Base-by-base conservation (phyloP, 1,140 invertebrate species). In the Bacillus rossius region DNA sequence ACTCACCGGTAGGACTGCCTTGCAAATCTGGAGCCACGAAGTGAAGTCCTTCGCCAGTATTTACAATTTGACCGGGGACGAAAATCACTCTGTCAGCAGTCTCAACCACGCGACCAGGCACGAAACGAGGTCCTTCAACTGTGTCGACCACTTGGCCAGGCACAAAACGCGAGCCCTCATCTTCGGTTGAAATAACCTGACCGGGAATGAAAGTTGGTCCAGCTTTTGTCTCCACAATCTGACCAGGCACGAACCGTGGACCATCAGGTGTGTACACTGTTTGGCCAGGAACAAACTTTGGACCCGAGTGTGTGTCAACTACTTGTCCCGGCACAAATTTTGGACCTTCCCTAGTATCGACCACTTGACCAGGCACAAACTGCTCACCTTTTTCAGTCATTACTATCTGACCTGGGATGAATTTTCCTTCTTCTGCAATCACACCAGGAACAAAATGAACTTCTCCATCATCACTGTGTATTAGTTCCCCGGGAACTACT, bases 131-230 rank as follows among this genome's bases (percentile, higher is more conserved):
- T 1, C 85, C 86, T 65, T 86, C 81, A 38, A 80, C 75, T 0
- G 85, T 87, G 64, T 88, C 84, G 2, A 87, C 82, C 1, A 89
- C 84, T 75, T 87, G 84, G 3, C 86, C 86, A 7, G 86, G 86
- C 2, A 88, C 84, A 69, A 88, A 87, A 59, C 81, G 72, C 0
- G 83, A 84, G 3, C 83, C 84, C 71, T 83, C 84, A 64, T 86
- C 81, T 64, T 85, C 81, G 1, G 84, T 87, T 14, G 78, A 82
- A 67, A 87, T 85, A n/a, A 87, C 79, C 71, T 87, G 85, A 49
- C 85, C 85, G 0, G 85, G 85, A 62, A 87, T 86, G 66, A 87
- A 87, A 0, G 84, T 86, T 2, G 85, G 84, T 0, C 85, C 85
- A 34, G 78, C 81, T 69, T 84, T 84, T 0, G 84, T 86, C 69